Conservation (phyloP, 2,113 vertebrate genomes). For the Pardalotus punctatus region DNA sequence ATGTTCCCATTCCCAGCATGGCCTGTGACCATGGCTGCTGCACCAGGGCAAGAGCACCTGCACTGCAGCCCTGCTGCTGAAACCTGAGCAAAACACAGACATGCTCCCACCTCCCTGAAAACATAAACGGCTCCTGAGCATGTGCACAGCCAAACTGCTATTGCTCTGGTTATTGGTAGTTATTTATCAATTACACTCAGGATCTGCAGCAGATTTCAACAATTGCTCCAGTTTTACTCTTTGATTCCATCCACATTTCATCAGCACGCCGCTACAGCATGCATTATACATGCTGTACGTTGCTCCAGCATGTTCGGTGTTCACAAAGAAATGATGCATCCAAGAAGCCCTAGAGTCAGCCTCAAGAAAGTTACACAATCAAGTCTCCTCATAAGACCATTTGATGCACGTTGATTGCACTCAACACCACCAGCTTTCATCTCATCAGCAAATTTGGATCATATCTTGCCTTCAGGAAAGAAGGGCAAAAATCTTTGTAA, state of each 20-base stretch:
- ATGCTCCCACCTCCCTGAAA: not conserved
- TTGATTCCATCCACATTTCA: slow-evolving; percentile 41
- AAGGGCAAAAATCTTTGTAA: not conserved
- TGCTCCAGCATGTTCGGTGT: not conserved
- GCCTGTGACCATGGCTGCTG: not conserved
- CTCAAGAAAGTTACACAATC: not conserved
- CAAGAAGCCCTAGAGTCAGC: not conserved
- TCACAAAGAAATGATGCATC: not conserved
- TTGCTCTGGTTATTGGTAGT: not conserved
- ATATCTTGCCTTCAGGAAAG: not conserved
- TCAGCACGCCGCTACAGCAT: not conserved
- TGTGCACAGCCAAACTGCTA: not conserved
- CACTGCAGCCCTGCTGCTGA: not conserved
- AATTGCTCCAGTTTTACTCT: not conserved
- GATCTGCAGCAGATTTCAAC: not conserved
- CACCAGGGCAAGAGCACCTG: not conserved
- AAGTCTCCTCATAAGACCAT: not conserved
- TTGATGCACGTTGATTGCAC: not conserved
- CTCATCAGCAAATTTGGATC: not conserved
- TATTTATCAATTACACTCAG: slow-evolving; percentile 31
- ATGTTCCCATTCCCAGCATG: not conserved
- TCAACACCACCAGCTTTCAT: not conserved
- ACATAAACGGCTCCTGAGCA: not conserved
- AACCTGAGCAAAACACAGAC: not conserved
- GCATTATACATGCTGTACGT: not conserved